A percentile compares a stretch with the other conserved stretches of the same genome.
phyloP scores from a whole-genome alignment of 2,888 invertebrate genomes.

The Ophonus ardosiacus region DNA sequence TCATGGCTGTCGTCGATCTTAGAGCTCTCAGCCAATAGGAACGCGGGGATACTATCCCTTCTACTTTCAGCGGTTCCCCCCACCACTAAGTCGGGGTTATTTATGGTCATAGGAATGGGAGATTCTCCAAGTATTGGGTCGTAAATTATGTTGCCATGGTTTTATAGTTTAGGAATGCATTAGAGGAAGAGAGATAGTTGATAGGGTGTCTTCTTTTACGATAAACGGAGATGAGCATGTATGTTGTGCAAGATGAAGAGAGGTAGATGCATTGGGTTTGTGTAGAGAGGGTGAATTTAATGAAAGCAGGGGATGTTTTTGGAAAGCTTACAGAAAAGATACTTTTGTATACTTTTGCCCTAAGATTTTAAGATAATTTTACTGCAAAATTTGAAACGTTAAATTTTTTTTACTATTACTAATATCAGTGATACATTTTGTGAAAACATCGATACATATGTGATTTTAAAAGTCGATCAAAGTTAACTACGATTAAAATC shows the following conservation, averaged over 20 bases:
- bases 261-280: background rate
- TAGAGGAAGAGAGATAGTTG: slow-evolving; percentile 24
- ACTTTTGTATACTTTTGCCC: no score
- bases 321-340: background rate
- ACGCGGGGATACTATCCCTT: slow-evolving; percentile 19
- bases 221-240: slow-evolving; percentile 5
- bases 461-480: no score
- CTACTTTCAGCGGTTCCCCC: slow-evolving; percentile 38
- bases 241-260: background rate
- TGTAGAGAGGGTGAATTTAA: background rate
- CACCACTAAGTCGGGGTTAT: slow-evolving; percentile 7
- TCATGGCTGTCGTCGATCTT: slow-evolving; percentile 45
- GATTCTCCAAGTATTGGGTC: slow-evolving; percentile 49
- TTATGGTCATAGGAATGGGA: slow-evolving; percentile 3
- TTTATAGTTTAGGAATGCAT: slow-evolving; percentile 19
- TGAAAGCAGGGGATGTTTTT: background rate
- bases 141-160: slow-evolving; percentile 49
- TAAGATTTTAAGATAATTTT: background rate
- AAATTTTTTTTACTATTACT: no score
- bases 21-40: slow-evolving; percentile 18
- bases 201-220: background rate
- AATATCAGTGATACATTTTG: no score
- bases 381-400: no score
- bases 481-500: no score
- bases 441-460: no score